A percentile compares a stretch with the other conserved stretches of the same genome.
phyloP scores from a whole-genome alignment of 2,797 vertebrate species.

The Chelon labrosus region DNA sequence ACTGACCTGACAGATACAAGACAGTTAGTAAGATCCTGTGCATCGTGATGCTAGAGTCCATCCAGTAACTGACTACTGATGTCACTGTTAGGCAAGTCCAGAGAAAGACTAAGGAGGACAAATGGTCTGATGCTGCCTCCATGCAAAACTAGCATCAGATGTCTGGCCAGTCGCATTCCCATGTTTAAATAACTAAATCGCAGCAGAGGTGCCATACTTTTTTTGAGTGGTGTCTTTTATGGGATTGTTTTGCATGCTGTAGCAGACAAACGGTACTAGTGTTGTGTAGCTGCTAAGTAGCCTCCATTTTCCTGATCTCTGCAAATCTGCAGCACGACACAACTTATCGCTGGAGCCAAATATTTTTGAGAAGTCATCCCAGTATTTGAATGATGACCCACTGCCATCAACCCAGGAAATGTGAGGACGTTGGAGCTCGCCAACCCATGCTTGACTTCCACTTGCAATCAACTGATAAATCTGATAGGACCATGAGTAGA shows the following conservation, averaged over 20 bases:
- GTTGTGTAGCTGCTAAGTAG: accelerated
- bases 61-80: no score
- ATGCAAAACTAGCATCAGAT: no score
- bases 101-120: not conserved
- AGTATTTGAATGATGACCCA: not conserved
- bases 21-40: slow-evolving; percentile 3
- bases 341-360: accelerated
- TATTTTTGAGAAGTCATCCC: no score
- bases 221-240: not conserved
- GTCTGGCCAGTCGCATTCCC: no score
- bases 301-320: not conserved
- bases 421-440: not conserved
- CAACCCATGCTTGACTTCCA: slow-evolving; percentile 1
- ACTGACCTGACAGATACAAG: slow-evolving; percentile 34
- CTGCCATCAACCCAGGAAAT: slow-evolving; percentile 21
- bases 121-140: no score
- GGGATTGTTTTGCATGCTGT: not conserved
- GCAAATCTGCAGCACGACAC: no score
- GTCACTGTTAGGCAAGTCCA: no score
- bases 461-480: no score
- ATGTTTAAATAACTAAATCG: no score
- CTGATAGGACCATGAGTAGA: not conserved
- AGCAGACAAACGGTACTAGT: slow-evolving; percentile 9
- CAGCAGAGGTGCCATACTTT: no score
- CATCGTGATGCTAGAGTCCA: not conserved